Evolutionary conservation across 2,113 vertebrate genomes (phyloP).

Genomic region (Nansenia antarctica): DNA sequence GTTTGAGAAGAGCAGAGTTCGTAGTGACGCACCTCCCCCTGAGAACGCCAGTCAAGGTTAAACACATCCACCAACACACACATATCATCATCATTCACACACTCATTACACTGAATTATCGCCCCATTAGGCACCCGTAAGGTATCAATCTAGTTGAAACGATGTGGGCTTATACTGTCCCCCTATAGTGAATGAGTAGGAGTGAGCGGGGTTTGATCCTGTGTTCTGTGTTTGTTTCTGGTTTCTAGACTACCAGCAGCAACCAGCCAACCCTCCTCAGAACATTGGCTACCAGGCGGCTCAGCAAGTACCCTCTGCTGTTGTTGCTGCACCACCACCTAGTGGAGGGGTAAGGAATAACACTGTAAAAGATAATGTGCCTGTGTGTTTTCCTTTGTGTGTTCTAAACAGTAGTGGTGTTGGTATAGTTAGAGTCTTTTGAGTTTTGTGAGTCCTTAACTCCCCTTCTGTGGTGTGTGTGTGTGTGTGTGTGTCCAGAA

Average conservation of each 20-base stretch:
- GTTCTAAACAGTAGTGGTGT: not conserved
- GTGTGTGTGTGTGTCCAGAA: constrained; percentile 72
- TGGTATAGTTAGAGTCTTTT: not conserved
- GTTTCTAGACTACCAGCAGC: constrained; percentile 26
- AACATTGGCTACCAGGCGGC: constrained; percentile 45
- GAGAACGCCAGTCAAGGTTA: constrained; percentile 77
- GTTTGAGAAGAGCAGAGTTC: constrained; percentile 89
- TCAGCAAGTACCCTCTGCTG: constrained; percentile 42
- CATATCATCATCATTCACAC: too few species aligned
- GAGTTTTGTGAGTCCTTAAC: not conserved
- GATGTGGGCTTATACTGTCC: too few species aligned
- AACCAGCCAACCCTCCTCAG: constrained; percentile 41
- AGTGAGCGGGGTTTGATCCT: not conserved
- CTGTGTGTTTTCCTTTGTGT: not conserved
- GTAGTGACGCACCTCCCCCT: constrained; percentile 70
- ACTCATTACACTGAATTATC: too few species aligned
- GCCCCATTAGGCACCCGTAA: too few species aligned
- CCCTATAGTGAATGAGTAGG: not conserved
- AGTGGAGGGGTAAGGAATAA: constrained; percentile 64
- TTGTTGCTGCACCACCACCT: constrained; percentile 58
- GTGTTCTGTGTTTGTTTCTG: not conserved
- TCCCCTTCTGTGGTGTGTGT: not conserved
- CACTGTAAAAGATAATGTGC: too few species aligned
- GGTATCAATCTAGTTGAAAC: too few species aligned
- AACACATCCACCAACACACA: not conserved